phyloP scores from a whole-genome alignment of 2,888 invertebrate species.

The Digitonthophagus gazella region DNA sequence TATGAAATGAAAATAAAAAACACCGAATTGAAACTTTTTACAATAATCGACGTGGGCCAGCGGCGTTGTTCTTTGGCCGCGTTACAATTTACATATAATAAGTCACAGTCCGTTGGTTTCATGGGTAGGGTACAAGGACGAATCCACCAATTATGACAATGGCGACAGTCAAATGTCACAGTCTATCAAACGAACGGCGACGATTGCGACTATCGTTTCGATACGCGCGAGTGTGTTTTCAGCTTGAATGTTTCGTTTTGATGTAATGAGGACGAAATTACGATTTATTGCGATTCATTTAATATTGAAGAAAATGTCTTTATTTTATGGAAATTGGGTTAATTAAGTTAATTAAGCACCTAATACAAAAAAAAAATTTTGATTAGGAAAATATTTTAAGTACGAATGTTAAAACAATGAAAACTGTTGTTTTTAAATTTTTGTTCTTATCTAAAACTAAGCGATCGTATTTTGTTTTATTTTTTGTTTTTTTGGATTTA shows the following conservation, averaged over 20 bases:
- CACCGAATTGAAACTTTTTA: not conserved
- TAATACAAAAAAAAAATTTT: not conserved
- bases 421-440: not conserved
- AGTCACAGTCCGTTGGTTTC: constrained; percentile 39
- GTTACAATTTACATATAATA: constrained; percentile 46
- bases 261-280: no score
- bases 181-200: constrained; percentile 25
- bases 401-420: not conserved
- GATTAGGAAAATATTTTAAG: not conserved
- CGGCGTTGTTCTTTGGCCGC: not conserved
- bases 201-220: no score
- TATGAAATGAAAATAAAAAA: no score
- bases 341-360: not conserved
- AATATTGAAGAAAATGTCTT: no score
- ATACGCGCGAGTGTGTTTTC: not conserved
- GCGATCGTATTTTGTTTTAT: not conserved
- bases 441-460: not conserved
- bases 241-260: no score
- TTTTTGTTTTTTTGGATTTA: not conserved
- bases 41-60: not conserved
- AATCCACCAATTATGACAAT: constrained; percentile 37
- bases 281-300: no score
- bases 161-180: constrained; percentile 31
- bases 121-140: constrained; percentile 43
- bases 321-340: no score